Conservation (phyloP, 2,888 invertebrate species). For the Tribolium freemani region DNA sequence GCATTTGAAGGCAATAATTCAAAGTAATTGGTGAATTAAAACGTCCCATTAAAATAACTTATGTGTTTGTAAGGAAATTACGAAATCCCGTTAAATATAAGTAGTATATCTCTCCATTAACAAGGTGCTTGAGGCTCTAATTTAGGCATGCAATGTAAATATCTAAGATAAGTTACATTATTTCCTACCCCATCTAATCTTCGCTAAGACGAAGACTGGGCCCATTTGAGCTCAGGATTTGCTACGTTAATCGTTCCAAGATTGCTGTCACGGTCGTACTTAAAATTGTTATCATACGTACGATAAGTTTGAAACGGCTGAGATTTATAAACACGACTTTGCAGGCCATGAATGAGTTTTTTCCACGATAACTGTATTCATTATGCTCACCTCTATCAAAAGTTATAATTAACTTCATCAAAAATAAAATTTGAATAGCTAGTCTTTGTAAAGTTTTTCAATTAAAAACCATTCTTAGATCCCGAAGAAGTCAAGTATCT, state of each 20-base stretch:
- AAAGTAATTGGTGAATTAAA: conserved; percentile 56
- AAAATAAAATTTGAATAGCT: conserved; percentile 32
- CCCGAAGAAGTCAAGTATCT: neutral
- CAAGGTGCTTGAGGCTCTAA: conserved; percentile 61
- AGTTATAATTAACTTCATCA: conserved; percentile 36
- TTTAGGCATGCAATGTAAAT: conserved; percentile 61
- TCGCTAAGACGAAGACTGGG: conserved; percentile 57
- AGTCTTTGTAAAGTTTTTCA: conserved; percentile 36
- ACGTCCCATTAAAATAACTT: conserved; percentile 58
- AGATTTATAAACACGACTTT: conserved; percentile 36
- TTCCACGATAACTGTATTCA: conserved; percentile 23
- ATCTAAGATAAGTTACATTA: conserved; percentile 62
- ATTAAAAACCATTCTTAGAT: conserved; percentile 31
- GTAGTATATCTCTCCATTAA: conserved; percentile 61
- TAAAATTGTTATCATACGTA: conserved; percentile 54
- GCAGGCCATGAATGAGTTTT: conserved; percentile 34
- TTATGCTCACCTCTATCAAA: neutral
- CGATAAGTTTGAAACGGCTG: conserved; percentile 40
- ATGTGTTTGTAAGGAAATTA: conserved; percentile 57
- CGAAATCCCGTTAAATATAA: conserved; percentile 58
- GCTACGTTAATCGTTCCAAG: conserved; percentile 60
- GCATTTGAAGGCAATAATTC: conserved; percentile 51
- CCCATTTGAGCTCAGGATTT: conserved; percentile 60
- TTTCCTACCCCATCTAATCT: conserved; percentile 61
- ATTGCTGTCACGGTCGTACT: conserved; percentile 59